Evolutionary conservation across 2,888 invertebrate species (phyloP), one percentile per base, ranked within the genome.

Genomic region (Apocheima hispidaria): DNA sequence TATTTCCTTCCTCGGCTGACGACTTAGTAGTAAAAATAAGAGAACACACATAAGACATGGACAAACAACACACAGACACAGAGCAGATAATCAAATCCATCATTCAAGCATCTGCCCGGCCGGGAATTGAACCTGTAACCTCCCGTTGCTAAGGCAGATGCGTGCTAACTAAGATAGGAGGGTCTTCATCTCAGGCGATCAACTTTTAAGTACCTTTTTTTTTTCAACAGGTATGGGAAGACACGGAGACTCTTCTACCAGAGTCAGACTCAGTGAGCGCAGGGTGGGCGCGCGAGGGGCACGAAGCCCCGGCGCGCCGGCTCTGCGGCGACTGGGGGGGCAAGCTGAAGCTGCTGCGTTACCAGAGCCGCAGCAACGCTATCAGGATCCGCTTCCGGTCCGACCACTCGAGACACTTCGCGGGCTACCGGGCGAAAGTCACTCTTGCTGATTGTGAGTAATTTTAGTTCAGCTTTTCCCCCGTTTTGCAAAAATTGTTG

Each of bases 321-420:
- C 87, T 95, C 6, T 97, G 97, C 82, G 97, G 97, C 12, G 96
- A 97, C 85, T 97, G 96, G 96, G 96, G 95, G 73, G 94, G 95
- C 26, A 95, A 95, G 77, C 90, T 97, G 58, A 97, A 97, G 81
- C 90, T 96, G 20, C 87, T 97, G 49, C 94, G 92, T 0, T 89
- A 96, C 88, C 94, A 95, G 59, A 95, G 96, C 20, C 80, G 86
- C 2, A 93, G 94, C 1, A 94, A 95, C 50, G 90, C 92, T 65
- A 83, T 97, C 60, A 90, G 94, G n/a, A 82, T 97, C 51, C 93
- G 94, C 53, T 97, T 97, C 86, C 93, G 93, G 36, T 95, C 96
- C 0, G 97, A 97, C 86, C 96, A 96, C 78, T 96, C 96, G 0
- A 94, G 96, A 72, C 95, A 96, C 84, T 96, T 94, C 82, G 94